Evolutionary conservation across 2,888 invertebrate genomes (phyloP).

Genomic region (Parnassius glacialis): DNA sequence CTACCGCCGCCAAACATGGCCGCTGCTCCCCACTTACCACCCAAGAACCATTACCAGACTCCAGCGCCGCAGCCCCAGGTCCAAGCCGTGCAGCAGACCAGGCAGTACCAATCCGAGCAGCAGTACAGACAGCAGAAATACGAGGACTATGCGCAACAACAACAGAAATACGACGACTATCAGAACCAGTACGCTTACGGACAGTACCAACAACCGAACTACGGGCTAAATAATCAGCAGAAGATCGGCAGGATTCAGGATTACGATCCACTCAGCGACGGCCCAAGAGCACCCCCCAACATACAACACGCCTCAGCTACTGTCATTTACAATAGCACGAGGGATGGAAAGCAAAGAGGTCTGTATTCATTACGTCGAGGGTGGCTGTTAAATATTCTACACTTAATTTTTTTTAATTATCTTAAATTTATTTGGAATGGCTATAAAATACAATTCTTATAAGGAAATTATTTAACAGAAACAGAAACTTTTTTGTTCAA

Average conservation of each 20-base stretch:
- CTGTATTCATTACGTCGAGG: slow-evolving; percentile 35
- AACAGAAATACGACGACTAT: slow-evolving; percentile 24
- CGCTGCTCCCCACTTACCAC: slow-evolving; percentile 60
- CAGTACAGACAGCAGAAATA: slow-evolving; percentile 37
- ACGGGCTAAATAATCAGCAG: slow-evolving; percentile 47
- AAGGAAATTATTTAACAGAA: no score
- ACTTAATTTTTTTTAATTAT: no score
- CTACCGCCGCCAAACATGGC: slow-evolving; percentile 52
- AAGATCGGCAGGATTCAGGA: slow-evolving; percentile 89
- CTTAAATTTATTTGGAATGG: no score
- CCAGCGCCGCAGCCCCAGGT: slow-evolving; percentile 42
- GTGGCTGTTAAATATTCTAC: slow-evolving; percentile 5
- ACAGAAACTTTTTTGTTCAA: no score
- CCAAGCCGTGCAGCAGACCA: slow-evolving; percentile 34
- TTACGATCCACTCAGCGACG: slow-evolving; percentile 88
- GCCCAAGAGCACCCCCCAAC: slow-evolving; percentile 85
- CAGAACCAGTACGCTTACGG: slow-evolving; percentile 42
- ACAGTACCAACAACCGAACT: slow-evolving; percentile 48
- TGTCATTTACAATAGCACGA: slow-evolving; percentile 87
- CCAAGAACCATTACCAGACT: slow-evolving; percentile 67
- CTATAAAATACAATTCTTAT: no score
- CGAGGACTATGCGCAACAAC: slow-evolving; percentile 40
- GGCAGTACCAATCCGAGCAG: slow-evolving; percentile 32
- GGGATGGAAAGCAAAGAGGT: slow-evolving; percentile 64
- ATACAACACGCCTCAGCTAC: slow-evolving; percentile 90